Conservation (phyloP, 2,797 vertebrate species). For the Notamacropus eugenii region DNA sequence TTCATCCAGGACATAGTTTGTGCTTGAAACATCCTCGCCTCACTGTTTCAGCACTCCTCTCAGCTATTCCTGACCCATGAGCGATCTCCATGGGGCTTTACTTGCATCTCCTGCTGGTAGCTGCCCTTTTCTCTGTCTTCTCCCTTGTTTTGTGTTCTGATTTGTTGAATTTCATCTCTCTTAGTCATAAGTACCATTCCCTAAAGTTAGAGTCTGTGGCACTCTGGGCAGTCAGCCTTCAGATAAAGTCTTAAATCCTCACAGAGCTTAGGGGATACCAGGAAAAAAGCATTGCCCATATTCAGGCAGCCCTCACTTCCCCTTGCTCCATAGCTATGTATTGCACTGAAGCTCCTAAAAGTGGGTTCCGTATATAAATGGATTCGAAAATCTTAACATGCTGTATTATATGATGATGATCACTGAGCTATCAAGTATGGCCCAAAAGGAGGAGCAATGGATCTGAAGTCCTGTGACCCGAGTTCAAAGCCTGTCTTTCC, state of each 20-base stretch:
- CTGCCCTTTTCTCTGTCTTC: background rate
- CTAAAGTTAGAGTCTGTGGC: background rate
- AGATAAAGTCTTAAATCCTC: background rate
- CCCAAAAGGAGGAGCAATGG: background rate
- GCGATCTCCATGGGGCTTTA: background rate
- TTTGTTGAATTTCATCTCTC: background rate
- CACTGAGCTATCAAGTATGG: background rate
- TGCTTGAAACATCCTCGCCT: background rate
- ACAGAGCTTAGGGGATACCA: background rate
- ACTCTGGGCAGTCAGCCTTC: background rate
- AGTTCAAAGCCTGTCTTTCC: background rate
- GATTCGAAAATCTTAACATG: background rate
- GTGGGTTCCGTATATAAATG: background rate
- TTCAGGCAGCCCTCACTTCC: background rate
- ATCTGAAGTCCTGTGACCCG: background rate
- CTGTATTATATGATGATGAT: background rate
- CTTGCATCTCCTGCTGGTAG: background rate
- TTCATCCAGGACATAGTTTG: background rate
- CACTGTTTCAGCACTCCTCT: background rate
- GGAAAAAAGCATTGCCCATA: background rate
- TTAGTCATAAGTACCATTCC: background rate
- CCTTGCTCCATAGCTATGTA: background rate
- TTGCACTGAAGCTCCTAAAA: background rate
- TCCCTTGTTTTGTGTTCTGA: background rate
- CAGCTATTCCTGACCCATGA: background rate